Conservation (phyloP, 2,888 invertebrate species). For the Hylaea fasciaria region DNA sequence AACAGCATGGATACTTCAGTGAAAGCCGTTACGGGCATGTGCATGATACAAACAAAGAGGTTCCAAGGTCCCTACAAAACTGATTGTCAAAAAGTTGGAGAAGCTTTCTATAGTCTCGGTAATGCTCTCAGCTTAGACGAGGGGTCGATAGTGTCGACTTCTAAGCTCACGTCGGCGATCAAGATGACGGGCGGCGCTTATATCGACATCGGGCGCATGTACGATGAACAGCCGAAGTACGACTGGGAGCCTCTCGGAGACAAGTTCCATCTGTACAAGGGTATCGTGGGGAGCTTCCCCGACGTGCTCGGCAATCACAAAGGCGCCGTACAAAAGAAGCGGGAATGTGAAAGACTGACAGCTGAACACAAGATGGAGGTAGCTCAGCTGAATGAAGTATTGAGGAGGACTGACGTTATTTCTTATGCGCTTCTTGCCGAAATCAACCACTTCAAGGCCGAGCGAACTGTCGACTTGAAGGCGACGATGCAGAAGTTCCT, state of each 20-base stretch:
- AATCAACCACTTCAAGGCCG: constrained; percentile 95
- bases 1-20: constrained; percentile 94
- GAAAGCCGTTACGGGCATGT: constrained; percentile 91
- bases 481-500: constrained; percentile 94
- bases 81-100: constrained; percentile 96
- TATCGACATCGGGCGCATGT: constrained; percentile 94
- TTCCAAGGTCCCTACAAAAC: constrained; percentile 93
- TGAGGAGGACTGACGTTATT: constrained; percentile 94
- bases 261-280: constrained; percentile 96
- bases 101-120: constrained; percentile 93
- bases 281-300: constrained; percentile 95
- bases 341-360: constrained; percentile 93
- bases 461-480: constrained; percentile 94
- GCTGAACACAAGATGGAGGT: constrained; percentile 93
- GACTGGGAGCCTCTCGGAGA: constrained; percentile 97
- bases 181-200: constrained; percentile 95
- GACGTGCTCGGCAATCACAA: constrained; percentile 96
- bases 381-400: constrained; percentile 91
- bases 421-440: constrained; percentile 97
- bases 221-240: constrained; percentile 94
- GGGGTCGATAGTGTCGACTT: constrained; percentile 86
- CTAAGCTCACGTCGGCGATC: constrained; percentile 90
- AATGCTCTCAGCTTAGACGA: constrained; percentile 93
- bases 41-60: constrained; percentile 94
- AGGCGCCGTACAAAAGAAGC: constrained; percentile 94